Percentiles rank a stretch among this genome's conserved stretches.
Evolutionary conservation across 2,888 invertebrate genomes (phyloP).

Genomic region (Platerodrilus igneus): DNA sequence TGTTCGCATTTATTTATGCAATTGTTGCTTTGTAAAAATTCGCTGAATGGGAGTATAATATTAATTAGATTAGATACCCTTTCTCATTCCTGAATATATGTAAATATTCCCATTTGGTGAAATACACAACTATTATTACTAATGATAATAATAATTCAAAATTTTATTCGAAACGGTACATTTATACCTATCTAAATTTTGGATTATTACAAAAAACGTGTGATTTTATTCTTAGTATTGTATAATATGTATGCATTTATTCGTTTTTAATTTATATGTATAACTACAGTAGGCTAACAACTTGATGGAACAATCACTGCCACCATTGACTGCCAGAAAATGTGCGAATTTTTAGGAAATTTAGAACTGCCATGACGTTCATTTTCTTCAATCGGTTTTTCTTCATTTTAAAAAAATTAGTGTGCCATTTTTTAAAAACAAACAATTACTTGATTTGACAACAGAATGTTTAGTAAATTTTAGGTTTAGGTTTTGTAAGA

Average conservation of each 20-base stretch:
- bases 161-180: no score
- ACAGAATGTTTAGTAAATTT: no score
- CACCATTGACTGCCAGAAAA: conserved; percentile 34
- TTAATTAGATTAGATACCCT: conserved; percentile 11
- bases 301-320: conserved; percentile 32
- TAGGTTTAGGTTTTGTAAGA: no score
- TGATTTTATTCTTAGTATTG: conserved; percentile 28
- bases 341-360: conserved; percentile 28
- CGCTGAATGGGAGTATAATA: conserved; percentile 8
- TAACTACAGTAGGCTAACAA: conserved; percentile 24
- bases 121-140: no score
- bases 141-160: no score
- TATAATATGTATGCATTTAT: conserved; percentile 24
- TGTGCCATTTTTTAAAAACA: conserved; percentile 26
- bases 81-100: conserved; percentile 11
- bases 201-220: no score
- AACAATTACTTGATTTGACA: conserved; percentile 15
- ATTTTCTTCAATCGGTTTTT: conserved; percentile 17
- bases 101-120: conserved; percentile 8
- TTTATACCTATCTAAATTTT: no score
- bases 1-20: conserved; percentile 39
- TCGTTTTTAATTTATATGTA: conserved; percentile 22
- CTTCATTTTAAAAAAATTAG: conserved; percentile 12
- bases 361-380: conserved; percentile 28
- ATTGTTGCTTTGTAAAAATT: conserved; percentile 21